Percentiles rank a stretch among this genome's conserved stretches.
Conservation (phyloP, 1,140 invertebrate species). For the Tribolium madens region DNA sequence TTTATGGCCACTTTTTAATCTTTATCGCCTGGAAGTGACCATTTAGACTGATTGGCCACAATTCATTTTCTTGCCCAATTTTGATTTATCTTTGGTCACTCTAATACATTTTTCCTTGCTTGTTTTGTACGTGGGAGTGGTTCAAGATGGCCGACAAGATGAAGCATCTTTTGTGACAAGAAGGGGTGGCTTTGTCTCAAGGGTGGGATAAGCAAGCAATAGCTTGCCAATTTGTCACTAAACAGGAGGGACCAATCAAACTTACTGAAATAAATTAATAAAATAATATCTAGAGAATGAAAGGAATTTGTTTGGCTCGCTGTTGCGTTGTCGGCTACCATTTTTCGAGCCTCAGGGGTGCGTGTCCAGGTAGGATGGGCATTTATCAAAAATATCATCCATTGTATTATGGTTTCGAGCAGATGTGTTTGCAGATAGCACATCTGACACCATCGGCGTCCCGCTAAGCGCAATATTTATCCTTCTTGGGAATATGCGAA, state of each 20-base stretch:
- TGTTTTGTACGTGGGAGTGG: too few species aligned
- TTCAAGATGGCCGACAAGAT: too few species aligned
- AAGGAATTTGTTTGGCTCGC: neutral
- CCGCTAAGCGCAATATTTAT: slow-evolving; percentile 52
- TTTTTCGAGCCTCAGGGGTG: slow-evolving; percentile 47
- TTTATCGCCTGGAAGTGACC: neutral
- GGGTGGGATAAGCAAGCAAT: too few species aligned
- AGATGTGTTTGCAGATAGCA: slow-evolving; percentile 47
- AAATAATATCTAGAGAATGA: neutral
- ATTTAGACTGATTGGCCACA: neutral
- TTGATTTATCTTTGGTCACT: too few species aligned
- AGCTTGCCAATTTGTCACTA: too few species aligned
- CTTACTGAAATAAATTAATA: too few species aligned
- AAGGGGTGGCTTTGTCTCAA: too few species aligned
- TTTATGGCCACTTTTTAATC: slow-evolving; percentile 5
- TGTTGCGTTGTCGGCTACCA: slow-evolving; percentile 15
- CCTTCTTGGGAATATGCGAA: slow-evolving; percentile 33
- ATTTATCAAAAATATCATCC: slow-evolving; percentile 50
- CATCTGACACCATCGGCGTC: slow-evolving; percentile 50
- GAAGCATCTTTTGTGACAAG: too few species aligned
- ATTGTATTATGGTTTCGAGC: slow-evolving; percentile 43
- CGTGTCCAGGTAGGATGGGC: slow-evolving; percentile 47
- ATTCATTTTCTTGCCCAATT: neutral
- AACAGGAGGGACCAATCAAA: too few species aligned
- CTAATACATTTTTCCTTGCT: too few species aligned